A percentile compares a stretch with the other conserved stretches of the same genome.
Conservation (phyloP, 2,113 vertebrate species). For the Macaca fascicularis region T2T-MFA8v1.1 NC_088379.1:128239001-128239500, state of each 20-base stretch:
- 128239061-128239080: background rate
- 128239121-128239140: conserved; percentile 6
- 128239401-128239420: background rate
- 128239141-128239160: background rate
- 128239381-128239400: background rate
- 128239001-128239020: background rate
- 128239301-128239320: background rate
- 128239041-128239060: background rate
- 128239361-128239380: background rate
- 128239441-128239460: background rate
- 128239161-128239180: conserved; percentile 36
- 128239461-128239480: background rate
- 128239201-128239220: background rate
- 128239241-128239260: background rate
- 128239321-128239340: background rate
- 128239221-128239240: background rate
- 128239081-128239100: background rate
- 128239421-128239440: background rate
- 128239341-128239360: background rate
- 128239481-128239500: background rate
- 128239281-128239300: conserved; percentile 7
- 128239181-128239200: background rate
- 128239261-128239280: conserved; percentile 2
- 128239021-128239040: background rate
- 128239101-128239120: conserved; percentile 17